Evolutionary conservation across 2,797 vertebrate species (phyloP).

Genomic region (Gambusia yucatana): DNA sequence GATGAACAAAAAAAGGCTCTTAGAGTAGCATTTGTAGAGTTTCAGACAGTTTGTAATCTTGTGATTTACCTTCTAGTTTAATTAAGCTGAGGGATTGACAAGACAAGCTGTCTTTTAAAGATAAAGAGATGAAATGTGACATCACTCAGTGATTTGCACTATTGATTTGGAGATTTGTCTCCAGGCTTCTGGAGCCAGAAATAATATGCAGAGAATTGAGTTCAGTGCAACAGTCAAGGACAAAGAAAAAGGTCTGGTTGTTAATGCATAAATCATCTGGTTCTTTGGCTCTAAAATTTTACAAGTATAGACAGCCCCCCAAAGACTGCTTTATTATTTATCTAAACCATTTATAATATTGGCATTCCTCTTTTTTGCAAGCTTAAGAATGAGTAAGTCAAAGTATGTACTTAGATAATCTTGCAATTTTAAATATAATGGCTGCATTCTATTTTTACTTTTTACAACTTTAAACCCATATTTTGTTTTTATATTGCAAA

Average conservation of each 20-base stretch:
- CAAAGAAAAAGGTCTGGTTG: background rate
- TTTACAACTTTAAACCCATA: background rate
- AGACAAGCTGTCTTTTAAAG: slow-evolving; percentile 5
- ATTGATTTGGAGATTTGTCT: slow-evolving; percentile 11
- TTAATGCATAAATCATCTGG: background rate
- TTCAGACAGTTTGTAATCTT: background rate
- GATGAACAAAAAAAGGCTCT: background rate
- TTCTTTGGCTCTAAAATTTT: background rate
- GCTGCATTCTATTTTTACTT: background rate
- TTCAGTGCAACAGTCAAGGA: background rate
- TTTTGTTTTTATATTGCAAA: background rate
- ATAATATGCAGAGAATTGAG: background rate
- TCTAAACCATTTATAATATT: background rate
- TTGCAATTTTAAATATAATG: background rate
- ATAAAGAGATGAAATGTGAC: background rate
- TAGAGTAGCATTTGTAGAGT: slow-evolving; percentile 13
- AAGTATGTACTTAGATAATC: background rate
- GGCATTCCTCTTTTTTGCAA: background rate
- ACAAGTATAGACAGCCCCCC: background rate
- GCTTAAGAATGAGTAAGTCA: background rate
- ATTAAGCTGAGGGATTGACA: slow-evolving; percentile 13
- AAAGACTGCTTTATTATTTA: background rate
- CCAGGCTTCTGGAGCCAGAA: slow-evolving; percentile 2
- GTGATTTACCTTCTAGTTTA: slow-evolving; percentile 23
- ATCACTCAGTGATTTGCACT: background rate